A percentile compares a stretch with the other conserved stretches of the same genome.
Evolutionary conservation across 2,888 invertebrate species (phyloP).

Genomic region (Neoaliturus tenellus): DNA sequence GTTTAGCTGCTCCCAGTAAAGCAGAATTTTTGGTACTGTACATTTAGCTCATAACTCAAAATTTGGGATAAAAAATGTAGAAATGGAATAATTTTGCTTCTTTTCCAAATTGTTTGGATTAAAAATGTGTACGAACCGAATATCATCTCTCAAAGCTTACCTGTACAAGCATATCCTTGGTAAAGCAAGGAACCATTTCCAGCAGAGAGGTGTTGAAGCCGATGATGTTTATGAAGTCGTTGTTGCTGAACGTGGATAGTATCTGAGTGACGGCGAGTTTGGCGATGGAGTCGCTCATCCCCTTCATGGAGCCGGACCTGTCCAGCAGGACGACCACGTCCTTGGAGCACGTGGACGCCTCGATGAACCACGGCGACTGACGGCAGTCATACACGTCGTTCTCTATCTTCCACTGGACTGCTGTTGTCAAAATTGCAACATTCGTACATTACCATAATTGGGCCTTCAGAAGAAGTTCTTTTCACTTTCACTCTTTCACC

Average conservation of each 20-base stretch:
- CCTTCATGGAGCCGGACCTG: conserved; percentile 92
- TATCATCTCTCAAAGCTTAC: conserved; percentile 71
- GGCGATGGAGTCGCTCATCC: conserved; percentile 83
- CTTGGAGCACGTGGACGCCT: conserved; percentile 98
- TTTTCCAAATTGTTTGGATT: too few species aligned
- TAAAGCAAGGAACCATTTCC: conserved; percentile 90
- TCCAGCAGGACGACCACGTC: conserved; percentile 97
- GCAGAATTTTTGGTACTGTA: too few species aligned
- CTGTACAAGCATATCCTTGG: conserved; percentile 83
- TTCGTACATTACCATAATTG: too few species aligned
- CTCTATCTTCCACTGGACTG: conserved; percentile 80
- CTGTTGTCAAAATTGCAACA: conserved; percentile 72
- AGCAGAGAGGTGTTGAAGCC: conserved; percentile 82
- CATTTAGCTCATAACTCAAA: too few species aligned
- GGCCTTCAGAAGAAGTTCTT: too few species aligned
- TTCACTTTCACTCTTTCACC: too few species aligned
- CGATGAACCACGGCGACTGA: conserved; percentile 96
- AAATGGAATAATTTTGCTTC: too few species aligned
- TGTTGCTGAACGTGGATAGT: conserved; percentile 96
- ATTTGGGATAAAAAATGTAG: too few species aligned
- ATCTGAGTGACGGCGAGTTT: conserved; percentile 92
- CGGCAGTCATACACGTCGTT: conserved; percentile 84
- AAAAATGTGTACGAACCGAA: too few species aligned
- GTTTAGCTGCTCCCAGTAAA: too few species aligned
- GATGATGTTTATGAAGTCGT: conserved; percentile 97